These are phyloP conservation scores for Squalus acanthias DNA, from an alignment of 2,797 vertebrate species.

Conservation along the genomic window DNA sequence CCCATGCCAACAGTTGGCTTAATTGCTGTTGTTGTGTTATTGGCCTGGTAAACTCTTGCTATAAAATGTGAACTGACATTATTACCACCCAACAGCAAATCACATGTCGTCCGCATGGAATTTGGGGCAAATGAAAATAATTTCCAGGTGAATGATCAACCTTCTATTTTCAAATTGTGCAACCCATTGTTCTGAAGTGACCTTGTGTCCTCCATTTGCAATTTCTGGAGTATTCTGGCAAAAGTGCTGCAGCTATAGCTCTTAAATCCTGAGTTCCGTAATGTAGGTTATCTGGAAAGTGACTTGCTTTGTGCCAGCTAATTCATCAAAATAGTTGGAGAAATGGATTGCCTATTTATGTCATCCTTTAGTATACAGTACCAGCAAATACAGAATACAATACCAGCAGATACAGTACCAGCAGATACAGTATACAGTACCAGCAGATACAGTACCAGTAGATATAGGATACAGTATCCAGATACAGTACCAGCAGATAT, in stretches of 20 bases:
- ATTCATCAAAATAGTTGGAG: not conserved
- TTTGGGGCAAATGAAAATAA: not conserved
- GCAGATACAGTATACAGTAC: too few species aligned
- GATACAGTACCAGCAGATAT: not conserved
- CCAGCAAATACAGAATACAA: not conserved
- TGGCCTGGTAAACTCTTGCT: slow-evolving; percentile 5
- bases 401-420: too few species aligned
- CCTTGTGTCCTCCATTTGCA: not conserved
- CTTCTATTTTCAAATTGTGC: not conserved
- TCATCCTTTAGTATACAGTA: not conserved
- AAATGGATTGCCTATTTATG: not conserved
- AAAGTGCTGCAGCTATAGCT: not conserved
- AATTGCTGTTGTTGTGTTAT: not conserved
- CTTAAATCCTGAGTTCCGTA: not conserved
- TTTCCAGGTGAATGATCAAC: not conserved
- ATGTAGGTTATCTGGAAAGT: not conserved
- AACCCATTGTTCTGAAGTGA: not conserved
- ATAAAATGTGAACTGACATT: not conserved
- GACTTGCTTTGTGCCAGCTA: not conserved
- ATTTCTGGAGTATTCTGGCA: not conserved
- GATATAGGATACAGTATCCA: not conserved
- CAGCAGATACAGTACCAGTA: too few species aligned
- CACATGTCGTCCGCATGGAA: not conserved
- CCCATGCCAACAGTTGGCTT: slow-evolving; percentile 4
- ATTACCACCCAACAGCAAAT: not conserved